phyloP scores from a whole-genome alignment of 2,113 vertebrate genomes.

The Strigops habroptila region DNA sequence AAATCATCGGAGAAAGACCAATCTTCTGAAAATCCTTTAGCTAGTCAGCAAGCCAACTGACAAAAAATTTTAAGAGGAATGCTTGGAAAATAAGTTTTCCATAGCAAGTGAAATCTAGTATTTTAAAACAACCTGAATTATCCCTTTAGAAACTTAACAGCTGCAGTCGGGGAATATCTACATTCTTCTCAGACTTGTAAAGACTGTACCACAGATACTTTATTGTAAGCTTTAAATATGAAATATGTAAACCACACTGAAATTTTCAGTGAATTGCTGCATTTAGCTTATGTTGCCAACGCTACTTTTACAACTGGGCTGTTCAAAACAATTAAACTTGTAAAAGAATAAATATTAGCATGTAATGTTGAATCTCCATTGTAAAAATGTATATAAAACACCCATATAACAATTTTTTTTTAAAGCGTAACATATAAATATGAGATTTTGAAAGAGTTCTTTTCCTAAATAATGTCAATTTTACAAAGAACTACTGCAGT shows the following conservation, averaged over 20 bases:
- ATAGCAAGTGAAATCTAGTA: background rate
- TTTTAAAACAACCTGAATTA: background rate
- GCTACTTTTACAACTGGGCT: background rate
- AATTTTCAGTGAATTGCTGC: background rate
- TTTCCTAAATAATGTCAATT: background rate
- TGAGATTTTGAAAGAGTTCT: background rate
- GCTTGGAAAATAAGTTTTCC: background rate
- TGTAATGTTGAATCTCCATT: background rate
- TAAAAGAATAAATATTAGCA: background rate
- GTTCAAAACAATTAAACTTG: background rate
- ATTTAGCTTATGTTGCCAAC: background rate
- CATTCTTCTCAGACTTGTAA: background rate
- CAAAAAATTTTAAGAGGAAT: background rate
- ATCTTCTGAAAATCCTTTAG: background rate
- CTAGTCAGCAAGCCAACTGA: background rate
- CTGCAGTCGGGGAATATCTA: background rate
- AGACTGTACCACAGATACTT: background rate
- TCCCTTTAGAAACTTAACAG: background rate
- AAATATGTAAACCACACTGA: background rate
- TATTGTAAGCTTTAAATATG: background rate
- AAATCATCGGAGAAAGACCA: background rate
- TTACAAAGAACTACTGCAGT: background rate
- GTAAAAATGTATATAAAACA: background rate
- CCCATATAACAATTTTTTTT: background rate
- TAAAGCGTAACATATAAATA: accelerated